phyloP scores from a whole-genome alignment of 2,113 vertebrate genomes.

The Cynoglossus semilaevis region DNA sequence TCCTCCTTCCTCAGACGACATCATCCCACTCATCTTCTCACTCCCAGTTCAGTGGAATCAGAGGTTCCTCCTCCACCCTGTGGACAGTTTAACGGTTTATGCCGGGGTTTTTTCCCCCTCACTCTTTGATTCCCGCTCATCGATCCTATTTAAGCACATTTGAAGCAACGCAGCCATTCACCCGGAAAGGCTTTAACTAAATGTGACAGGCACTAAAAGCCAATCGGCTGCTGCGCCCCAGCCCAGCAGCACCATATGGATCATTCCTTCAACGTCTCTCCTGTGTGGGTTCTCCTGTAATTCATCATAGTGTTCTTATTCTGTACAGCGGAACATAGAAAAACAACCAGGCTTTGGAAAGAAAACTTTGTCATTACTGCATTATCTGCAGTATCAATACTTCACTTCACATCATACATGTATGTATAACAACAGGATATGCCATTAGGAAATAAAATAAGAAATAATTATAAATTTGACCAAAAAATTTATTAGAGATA shows the following conservation, averaged over 20 bases:
- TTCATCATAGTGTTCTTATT: slow-evolving; percentile 32
- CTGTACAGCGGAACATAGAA: not conserved
- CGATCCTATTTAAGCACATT: slow-evolving; percentile 57
- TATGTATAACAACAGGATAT: too few species aligned
- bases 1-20: not conserved
- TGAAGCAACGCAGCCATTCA: slow-evolving; percentile 45
- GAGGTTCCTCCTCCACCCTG: not conserved
- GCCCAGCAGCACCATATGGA: slow-evolving; percentile 24
- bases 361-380: too few species aligned
- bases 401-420: too few species aligned
- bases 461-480: too few species aligned
- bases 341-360: too few species aligned
- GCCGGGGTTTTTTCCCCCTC: slow-evolving; percentile 19
- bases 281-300: slow-evolving; percentile 11
- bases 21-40: slow-evolving; percentile 13
- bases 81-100: not conserved
- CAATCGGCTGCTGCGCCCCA: slow-evolving; percentile 12
- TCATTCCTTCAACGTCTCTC: slow-evolving; percentile 27
- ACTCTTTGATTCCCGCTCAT: slow-evolving; percentile 47
- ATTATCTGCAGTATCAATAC: too few species aligned
- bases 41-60: slow-evolving; percentile 6
- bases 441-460: too few species aligned
- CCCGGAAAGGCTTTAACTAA: slow-evolving; percentile 38
- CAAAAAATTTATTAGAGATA: too few species aligned
- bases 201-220: slow-evolving; percentile 59